These are phyloP conservation scores for Caenorhabditis sp. DNA, from an alignment of 2,888 invertebrate species.

Conservation along the genomic window DNA sequence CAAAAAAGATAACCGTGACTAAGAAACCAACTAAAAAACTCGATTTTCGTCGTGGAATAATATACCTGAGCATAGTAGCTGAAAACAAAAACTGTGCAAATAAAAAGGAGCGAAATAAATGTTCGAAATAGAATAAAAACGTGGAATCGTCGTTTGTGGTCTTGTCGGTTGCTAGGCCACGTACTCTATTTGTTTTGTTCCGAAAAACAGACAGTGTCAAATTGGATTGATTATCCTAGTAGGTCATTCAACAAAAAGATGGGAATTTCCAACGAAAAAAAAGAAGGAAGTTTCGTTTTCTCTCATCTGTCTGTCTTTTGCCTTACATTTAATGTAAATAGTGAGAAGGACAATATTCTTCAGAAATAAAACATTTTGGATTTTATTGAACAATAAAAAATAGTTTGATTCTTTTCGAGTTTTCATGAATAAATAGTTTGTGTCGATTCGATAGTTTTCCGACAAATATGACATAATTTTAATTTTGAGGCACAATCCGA, in stretches of 20 bases:
- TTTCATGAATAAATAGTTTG: conserved; percentile 45
- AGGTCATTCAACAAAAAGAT: background rate
- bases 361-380: no score
- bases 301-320: no score
- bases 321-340: no score
- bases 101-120: no score
- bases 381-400: background rate
- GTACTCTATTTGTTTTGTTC: background rate
- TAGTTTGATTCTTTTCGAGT: background rate
- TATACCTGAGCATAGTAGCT: conserved; percentile 36
- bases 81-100: background rate
- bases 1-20: background rate
- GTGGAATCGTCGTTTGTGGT: background rate
- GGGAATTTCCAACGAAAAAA: background rate
- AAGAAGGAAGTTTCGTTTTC: no score
- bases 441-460: conserved; percentile 40
- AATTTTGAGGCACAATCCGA: conserved; percentile 39
- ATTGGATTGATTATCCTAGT: no score
- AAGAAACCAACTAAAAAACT: conserved; percentile 23
- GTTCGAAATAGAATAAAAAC: background rate
- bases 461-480: conserved; percentile 47
- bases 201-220: background rate
- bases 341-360: no score
- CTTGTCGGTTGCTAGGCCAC: background rate
- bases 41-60: conserved; percentile 38